phyloP scores from a whole-genome alignment of 2,113 vertebrate genomes.

The Myxocyprinus asiaticus region DNA sequence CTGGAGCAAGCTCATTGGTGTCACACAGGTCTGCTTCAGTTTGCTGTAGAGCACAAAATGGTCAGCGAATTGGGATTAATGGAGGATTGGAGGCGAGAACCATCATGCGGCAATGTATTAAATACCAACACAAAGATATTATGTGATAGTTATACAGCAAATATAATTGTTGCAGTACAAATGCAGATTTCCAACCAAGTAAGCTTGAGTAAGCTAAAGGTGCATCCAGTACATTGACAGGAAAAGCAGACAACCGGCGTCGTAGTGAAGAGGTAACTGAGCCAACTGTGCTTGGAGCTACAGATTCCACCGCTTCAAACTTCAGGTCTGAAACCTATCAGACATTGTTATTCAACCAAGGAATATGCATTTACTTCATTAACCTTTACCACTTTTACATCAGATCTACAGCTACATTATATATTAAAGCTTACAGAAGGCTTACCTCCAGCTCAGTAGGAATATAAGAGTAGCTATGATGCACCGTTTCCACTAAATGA shows the following conservation, averaged over 20 bases:
- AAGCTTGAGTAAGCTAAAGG: no score
- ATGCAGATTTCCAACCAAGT: no score
- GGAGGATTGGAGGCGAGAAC: no score
- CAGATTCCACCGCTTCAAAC: conserved; percentile 62
- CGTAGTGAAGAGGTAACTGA: conserved; percentile 71
- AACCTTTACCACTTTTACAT: no score
- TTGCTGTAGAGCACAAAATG: conserved; percentile 38
- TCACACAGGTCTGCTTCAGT: conserved; percentile 43
- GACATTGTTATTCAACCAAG: background rate
- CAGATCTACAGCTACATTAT: no score
- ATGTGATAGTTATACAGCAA: no score
- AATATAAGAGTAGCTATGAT: conserved; percentile 70
- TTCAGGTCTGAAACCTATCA: conserved; percentile 67
- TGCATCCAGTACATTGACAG: conserved; percentile 61
- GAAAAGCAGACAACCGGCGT: conserved; percentile 73
- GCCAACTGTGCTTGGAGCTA: conserved; percentile 61
- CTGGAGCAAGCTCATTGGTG: conserved; percentile 31
- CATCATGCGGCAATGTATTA: no score
- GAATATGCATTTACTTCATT: no score
- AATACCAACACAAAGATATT: no score
- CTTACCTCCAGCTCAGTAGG: conserved; percentile 75
- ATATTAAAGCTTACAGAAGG: no score
- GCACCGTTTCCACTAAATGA: conserved; percentile 56
- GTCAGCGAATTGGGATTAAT: background rate
- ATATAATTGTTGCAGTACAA: no score